Conservation (phyloP, 2,113 vertebrate species). For the Otocyon megalotis region DNA sequence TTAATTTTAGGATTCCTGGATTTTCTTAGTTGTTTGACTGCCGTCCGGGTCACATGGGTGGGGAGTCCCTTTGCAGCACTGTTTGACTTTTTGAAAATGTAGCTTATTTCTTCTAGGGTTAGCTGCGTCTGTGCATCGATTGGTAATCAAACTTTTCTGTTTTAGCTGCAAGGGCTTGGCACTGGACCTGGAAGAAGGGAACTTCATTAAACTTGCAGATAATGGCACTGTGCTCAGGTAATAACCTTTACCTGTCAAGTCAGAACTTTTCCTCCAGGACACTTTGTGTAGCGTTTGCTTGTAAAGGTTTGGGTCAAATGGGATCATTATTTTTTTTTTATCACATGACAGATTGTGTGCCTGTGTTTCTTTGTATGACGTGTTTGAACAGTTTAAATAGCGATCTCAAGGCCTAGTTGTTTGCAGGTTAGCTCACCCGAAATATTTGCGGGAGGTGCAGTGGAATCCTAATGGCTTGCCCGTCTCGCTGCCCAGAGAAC, state of each 20-base stretch:
- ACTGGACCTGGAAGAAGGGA: slow-evolving; percentile 95
- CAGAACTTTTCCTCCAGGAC: background rate
- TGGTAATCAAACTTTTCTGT: background rate
- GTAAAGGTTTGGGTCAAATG: background rate
- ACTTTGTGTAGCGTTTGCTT: background rate
- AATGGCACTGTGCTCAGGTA: slow-evolving; percentile 97
- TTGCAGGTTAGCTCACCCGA: slow-evolving; percentile 45
- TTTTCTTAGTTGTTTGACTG: slow-evolving; percentile 30
- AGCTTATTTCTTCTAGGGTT: background rate
- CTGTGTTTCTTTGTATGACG: background rate
- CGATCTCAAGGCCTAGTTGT: background rate
- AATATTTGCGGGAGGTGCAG: slow-evolving; percentile 16
- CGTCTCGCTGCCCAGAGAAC: background rate
- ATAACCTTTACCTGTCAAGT: slow-evolving; percentile 14
- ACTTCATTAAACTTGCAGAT: slow-evolving; percentile 95
- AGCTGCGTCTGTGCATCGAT: background rate
- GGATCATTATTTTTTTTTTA: background rate
- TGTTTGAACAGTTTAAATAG: background rate
- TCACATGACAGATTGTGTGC: background rate
- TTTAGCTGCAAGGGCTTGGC: slow-evolving; percentile 95
- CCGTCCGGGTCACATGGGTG: background rate
- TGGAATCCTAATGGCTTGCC: background rate
- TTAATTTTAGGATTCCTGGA: slow-evolving; percentile 28
- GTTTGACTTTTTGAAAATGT: background rate
- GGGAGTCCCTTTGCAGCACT: background rate